A percentile compares a stretch with the other conserved stretches of the same genome.
Evolutionary conservation across 2,797 vertebrate species (phyloP).

Genomic region (Parotocinclus haroldoi): DNA sequence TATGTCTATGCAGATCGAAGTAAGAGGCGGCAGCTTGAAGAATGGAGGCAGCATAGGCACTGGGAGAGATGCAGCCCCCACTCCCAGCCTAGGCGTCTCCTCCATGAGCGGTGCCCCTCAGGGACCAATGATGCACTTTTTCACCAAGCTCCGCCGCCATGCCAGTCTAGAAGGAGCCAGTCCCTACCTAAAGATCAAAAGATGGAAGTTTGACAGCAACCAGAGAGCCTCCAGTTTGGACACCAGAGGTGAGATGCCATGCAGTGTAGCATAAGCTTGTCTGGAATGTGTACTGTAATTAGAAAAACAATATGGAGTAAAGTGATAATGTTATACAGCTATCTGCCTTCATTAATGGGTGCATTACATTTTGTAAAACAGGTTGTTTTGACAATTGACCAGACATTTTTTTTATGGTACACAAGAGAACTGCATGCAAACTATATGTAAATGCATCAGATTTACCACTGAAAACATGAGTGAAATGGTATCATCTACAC

Average conservation of each 20-base stretch:
- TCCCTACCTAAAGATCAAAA: conserved; percentile 95
- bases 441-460: no score
- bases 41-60: conserved; percentile 46
- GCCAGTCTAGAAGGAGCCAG: conserved; percentile 93
- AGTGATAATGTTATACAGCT: no score
- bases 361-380: no score
- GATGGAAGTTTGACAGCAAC: conserved; percentile 92
- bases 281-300: neutral
- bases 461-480: no score
- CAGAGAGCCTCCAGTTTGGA: conserved; percentile 94
- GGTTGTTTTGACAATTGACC: no score
- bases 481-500: no score
- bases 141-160: conserved; percentile 87
- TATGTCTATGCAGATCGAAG: conserved; percentile 29
- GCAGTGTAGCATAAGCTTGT: neutral
- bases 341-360: no score
- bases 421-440: no score
- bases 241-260: conserved; percentile 79
- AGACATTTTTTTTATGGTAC: no score
- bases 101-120: conserved; percentile 52
- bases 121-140: conserved; percentile 85
- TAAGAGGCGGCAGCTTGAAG: conserved; percentile 55
- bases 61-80: conserved; percentile 57
- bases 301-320: neutral
- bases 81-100: conserved; percentile 38